phyloP scores from a whole-genome alignment of 2,888 invertebrate species.

The Trissolcus japonicus region DNA sequence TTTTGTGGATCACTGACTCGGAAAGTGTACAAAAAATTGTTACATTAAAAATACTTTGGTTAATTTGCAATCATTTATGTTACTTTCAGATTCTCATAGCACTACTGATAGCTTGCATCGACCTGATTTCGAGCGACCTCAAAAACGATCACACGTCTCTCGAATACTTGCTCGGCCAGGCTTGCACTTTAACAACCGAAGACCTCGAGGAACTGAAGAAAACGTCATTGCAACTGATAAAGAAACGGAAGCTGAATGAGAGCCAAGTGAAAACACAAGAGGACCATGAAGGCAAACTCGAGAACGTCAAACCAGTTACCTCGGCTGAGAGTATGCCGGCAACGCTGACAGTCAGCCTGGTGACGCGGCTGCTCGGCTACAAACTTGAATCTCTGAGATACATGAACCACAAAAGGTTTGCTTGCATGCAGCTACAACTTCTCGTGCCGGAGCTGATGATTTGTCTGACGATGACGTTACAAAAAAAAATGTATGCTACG shows the following conservation, averaged over 20 bases:
- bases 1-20: background rate
- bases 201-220: slow-evolving; percentile 70
- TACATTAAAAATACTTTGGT: background rate
- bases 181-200: slow-evolving; percentile 67
- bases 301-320: slow-evolving; percentile 58
- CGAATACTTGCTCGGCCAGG: slow-evolving; percentile 70
- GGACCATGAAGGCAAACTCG: slow-evolving; percentile 43
- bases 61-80: background rate
- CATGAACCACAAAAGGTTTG: slow-evolving; percentile 53
- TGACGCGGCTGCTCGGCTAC: slow-evolving; percentile 67
- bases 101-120: slow-evolving; percentile 68
- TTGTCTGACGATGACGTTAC: slow-evolving; percentile 68
- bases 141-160: slow-evolving; percentile 65
- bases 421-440: slow-evolving; percentile 67
- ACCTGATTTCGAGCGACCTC: slow-evolving; percentile 67
- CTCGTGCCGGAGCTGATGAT: slow-evolving; percentile 70
- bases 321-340: slow-evolving; percentile 69
- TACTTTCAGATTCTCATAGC: slow-evolving; percentile 65
- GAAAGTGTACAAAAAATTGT: background rate
- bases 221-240: slow-evolving; percentile 59
- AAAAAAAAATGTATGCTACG: slow-evolving; percentile 67
- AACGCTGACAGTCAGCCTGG: slow-evolving; percentile 69
- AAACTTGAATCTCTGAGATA: slow-evolving; percentile 50
- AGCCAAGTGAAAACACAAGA: slow-evolving; percentile 45
- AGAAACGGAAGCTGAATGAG: slow-evolving; percentile 56